Conservation (phyloP, 2,888 invertebrate genomes). For the Spisula subtruncata region DNA sequence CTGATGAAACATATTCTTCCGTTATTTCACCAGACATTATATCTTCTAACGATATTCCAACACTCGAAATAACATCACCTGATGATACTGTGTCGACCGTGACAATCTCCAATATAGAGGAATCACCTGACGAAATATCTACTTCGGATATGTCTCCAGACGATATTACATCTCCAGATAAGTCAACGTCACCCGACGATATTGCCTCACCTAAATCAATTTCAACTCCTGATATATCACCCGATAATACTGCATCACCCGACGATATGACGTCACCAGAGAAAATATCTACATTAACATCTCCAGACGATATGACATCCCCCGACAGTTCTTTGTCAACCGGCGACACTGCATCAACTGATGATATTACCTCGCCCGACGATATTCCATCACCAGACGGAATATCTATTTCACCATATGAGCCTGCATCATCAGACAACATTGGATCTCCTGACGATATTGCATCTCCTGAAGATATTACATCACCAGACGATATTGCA, state of each 20-base stretch:
- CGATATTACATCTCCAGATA: background rate
- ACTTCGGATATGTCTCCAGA: background rate
- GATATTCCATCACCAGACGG: background rate
- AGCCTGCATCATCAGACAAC: conserved; percentile 2
- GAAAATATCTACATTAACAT: background rate
- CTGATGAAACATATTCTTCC: background rate
- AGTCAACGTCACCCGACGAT: background rate
- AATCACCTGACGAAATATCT: background rate
- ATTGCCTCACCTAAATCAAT: background rate
- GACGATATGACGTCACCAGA: background rate
- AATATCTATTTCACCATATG: background rate
- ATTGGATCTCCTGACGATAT: background rate
- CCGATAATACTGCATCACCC: conserved; percentile 6
- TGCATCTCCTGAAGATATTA: background rate
- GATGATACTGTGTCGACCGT: conserved; percentile 19
- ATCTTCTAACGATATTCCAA: too few relatives aligned
- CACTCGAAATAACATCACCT: conserved; percentile 4
- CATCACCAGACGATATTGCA: too few relatives aligned
- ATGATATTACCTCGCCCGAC: background rate
- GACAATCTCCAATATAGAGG: too few relatives aligned
- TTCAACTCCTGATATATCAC: background rate
- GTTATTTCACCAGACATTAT: too few relatives aligned
- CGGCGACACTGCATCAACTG: background rate
- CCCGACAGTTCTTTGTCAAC: too few relatives aligned
- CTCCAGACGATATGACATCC: conserved; percentile 1